Percentiles rank a stretch among this genome's conserved stretches.
Evolutionary conservation across 2,888 invertebrate genomes (phyloP).

Genomic region (Anaspis maculata): DNA sequence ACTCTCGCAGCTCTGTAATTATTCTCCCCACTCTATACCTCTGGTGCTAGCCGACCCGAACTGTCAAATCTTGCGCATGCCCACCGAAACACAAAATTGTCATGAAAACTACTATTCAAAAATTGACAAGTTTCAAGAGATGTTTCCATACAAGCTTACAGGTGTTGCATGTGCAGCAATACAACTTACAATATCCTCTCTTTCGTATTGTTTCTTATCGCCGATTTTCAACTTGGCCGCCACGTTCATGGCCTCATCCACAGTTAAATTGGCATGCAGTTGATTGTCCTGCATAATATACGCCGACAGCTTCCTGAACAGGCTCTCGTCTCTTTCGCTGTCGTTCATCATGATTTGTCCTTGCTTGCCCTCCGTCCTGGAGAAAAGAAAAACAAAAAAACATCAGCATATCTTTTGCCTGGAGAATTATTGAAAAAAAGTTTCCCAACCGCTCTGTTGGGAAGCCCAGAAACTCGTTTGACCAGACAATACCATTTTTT

Average conservation of each 20-base stretch:
- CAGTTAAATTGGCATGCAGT: slow-evolving; percentile 83
- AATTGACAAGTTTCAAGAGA: too few species aligned
- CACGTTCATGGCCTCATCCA: slow-evolving; percentile 90
- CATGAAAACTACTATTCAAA: too few species aligned
- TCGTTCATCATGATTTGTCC: slow-evolving; percentile 82
- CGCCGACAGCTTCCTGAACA: slow-evolving; percentile 86
- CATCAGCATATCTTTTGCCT: background rate
- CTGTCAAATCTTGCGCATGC: too few species aligned
- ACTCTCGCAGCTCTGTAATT: too few species aligned
- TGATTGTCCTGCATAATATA: slow-evolving; percentile 97
- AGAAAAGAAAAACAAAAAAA: too few species aligned
- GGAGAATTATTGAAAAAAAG: background rate
- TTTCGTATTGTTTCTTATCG: slow-evolving; percentile 59
- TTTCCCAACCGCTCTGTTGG: too few species aligned
- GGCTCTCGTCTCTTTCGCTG: slow-evolving; percentile 70
- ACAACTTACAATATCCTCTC: slow-evolving; percentile 70
- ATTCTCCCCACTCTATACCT: too few species aligned
- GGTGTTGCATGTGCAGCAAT: background rate
- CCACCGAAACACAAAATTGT: too few species aligned
- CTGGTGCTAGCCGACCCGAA: too few species aligned
- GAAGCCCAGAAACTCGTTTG: too few species aligned
- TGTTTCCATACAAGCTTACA: too few species aligned
- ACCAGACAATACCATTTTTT: too few species aligned
- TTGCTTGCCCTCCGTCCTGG: slow-evolving; percentile 69
- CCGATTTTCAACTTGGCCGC: slow-evolving; percentile 86